phyloP scores from a whole-genome alignment of 2,888 invertebrate genomes.

The Limnephilus lunatus region DNA sequence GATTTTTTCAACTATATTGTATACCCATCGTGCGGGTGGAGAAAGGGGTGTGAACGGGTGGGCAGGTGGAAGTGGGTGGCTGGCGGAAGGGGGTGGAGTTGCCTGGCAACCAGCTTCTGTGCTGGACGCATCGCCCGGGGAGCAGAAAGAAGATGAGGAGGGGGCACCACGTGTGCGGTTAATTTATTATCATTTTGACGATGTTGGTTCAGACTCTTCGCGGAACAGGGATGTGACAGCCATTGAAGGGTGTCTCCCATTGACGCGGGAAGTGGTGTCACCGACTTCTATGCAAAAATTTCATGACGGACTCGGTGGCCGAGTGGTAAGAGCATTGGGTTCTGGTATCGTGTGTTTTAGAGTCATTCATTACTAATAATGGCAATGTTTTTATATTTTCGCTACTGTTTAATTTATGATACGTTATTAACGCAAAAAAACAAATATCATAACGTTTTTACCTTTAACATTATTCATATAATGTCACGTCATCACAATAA shows the following conservation, averaged over 20 bases:
- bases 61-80: not conserved
- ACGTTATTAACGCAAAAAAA: too few relatives aligned
- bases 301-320: not conserved
- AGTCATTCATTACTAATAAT: not conserved
- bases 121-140: constrained; percentile 33
- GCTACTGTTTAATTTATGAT: not conserved
- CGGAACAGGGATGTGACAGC: not conserved
- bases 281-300: not conserved
- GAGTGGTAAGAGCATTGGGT: not conserved
- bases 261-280: not conserved
- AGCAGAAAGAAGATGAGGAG: constrained; percentile 12
- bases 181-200: too few relatives aligned
- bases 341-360: not conserved
- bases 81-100: not conserved
- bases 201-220: not conserved
- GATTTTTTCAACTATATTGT: not conserved
- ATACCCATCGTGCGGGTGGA: not conserved
- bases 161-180: constrained; percentile 35
- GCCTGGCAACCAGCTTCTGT: constrained; percentile 26
- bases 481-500: not conserved
- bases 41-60: not conserved
- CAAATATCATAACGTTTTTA: too few relatives aligned
- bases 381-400: not conserved
- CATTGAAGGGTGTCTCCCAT: not conserved
- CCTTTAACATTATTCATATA: not conserved